Base-by-base conservation (phyloP, 2,888 invertebrate genomes). In the Ormia ochracea region DNA sequence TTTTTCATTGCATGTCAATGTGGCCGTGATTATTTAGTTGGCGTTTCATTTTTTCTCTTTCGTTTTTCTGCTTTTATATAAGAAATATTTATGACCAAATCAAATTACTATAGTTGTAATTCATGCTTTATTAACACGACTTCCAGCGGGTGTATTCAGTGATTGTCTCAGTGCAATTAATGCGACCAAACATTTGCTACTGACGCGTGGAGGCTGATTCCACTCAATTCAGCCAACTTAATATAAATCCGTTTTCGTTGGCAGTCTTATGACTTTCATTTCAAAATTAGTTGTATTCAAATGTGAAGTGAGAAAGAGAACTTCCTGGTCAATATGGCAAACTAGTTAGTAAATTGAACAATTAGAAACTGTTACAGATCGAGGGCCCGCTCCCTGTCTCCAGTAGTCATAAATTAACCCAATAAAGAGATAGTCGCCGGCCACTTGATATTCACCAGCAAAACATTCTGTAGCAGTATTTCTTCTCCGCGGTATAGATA, bases 51-150 rank as follows among this genome's bases (percentile, higher is more conserved):
- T 1, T 54, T 48, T 17, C 28, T 31, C 5, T 54, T 48, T 38
- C 28, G 7, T 38, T 31, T 58, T 61, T 45, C 17, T n/a, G 41
- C 78, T 33, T 61, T 75, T 54, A 3, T 56, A 48, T 45, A 56
- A 41, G 28, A 75, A n/a, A 56, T 72, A 45, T 12, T 63, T 50
- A 38, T 76, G 80, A 63, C 56, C 66, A 76, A 80, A 80, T 73
- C 66, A 61, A 68, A 72, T 23, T 63, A 38, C 21, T 74, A 41
- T 54, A 76, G 50, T 70, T 79, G 76, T 69, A 76, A 72, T 80
- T 80, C 76, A 76, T 76, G 76, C 68, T 76, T 72, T 76, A 76
- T 80, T 76, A 80, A 76, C 76, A 76, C 72, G 80, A 73, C 72
- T 76, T 26, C 33, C 65, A 74, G 74, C 65, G 74, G 58, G 58